Evolutionary conservation across 2,888 invertebrate genomes (phyloP).

Genomic region (Taenaris catops): DNA sequence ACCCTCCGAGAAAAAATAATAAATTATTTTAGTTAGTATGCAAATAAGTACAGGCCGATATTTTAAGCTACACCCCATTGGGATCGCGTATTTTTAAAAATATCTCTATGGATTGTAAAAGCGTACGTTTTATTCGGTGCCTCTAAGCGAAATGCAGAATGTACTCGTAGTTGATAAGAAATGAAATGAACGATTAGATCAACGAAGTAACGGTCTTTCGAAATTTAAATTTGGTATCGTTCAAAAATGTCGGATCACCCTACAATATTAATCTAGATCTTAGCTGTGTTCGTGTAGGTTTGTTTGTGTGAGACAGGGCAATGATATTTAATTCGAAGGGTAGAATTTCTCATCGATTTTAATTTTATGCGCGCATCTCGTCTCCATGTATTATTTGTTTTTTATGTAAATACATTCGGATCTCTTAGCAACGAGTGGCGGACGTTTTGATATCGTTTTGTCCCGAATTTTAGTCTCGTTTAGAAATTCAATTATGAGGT

Average conservation of each 20-base stretch:
- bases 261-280: slow-evolving; percentile 64
- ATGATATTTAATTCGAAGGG: slow-evolving; percentile 78
- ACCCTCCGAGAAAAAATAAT: slow-evolving; percentile 77
- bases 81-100: slow-evolving; percentile 52
- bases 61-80: slow-evolving; percentile 75
- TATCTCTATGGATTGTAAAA: slow-evolving; percentile 61
- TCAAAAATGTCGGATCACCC: slow-evolving; percentile 32
- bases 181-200: slow-evolving; percentile 12
- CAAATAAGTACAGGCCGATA: slow-evolving; percentile 74
- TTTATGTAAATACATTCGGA: slow-evolving; percentile 74
- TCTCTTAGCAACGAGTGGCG: slow-evolving; percentile 65
- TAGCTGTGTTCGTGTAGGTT: slow-evolving; percentile 35
- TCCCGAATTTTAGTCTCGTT: slow-evolving; percentile 53
- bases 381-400: slow-evolving; percentile 74
- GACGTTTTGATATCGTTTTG: slow-evolving; percentile 47
- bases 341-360: slow-evolving; percentile 77
- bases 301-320: slow-evolving; percentile 57
- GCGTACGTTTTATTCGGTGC: slow-evolving; percentile 24
- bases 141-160: slow-evolving; percentile 1
- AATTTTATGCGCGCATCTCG: slow-evolving; percentile 78
- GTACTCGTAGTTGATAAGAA: slow-evolving; percentile 16
- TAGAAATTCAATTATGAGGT: slow-evolving; percentile 51
- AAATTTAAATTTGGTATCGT: slow-evolving; percentile 23
- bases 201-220: slow-evolving; percentile 18
- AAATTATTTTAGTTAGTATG: slow-evolving; percentile 81